Evolutionary conservation across 2,888 invertebrate species (phyloP).

Genomic region (Portevinia maculata): DNA sequence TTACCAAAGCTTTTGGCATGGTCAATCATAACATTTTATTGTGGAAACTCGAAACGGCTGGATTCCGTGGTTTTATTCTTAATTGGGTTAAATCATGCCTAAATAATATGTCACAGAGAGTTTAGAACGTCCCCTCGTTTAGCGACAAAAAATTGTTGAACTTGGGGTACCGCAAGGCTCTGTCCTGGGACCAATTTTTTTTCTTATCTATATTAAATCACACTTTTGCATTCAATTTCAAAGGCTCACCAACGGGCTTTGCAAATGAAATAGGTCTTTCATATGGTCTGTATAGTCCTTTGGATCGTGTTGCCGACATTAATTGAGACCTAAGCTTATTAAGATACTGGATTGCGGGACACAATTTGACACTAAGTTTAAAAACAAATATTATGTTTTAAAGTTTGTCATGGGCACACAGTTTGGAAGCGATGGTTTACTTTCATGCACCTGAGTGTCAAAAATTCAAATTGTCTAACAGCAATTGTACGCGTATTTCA

Average conservation of each 20-base stretch:
- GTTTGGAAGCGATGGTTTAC: not conserved
- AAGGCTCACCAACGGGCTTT: too few species aligned
- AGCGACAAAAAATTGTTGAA: not conserved
- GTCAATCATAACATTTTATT: not conserved
- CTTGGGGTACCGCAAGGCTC: conserved; percentile 12
- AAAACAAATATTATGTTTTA: conserved; percentile 18
- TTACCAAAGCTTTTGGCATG: too few species aligned
- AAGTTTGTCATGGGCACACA: conserved; percentile 4
- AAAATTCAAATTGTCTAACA: not conserved
- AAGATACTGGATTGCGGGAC: conserved; percentile 6
- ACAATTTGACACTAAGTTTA: conserved; percentile 7
- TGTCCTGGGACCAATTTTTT: conserved; percentile 3
- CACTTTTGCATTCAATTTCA: not conserved
- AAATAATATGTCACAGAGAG: conserved; percentile 1
- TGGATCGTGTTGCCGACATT: conserved; percentile 2
- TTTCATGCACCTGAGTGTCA: conserved; percentile 18
- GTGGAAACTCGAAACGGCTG: not conserved
- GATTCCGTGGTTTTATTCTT: conserved; percentile 18
- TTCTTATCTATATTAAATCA: conserved; percentile 9
- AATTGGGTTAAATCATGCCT: not conserved
- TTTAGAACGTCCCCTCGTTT: not conserved
- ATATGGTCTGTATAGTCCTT: not conserved
- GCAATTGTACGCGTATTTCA: not conserved
- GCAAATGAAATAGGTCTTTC: too few species aligned
- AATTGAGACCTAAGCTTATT: conserved; percentile 16